Evolutionary conservation across 2,888 invertebrate genomes (phyloP), one percentile per base, ranked within the genome.

Genomic region (Vanessa cardui): DNA sequence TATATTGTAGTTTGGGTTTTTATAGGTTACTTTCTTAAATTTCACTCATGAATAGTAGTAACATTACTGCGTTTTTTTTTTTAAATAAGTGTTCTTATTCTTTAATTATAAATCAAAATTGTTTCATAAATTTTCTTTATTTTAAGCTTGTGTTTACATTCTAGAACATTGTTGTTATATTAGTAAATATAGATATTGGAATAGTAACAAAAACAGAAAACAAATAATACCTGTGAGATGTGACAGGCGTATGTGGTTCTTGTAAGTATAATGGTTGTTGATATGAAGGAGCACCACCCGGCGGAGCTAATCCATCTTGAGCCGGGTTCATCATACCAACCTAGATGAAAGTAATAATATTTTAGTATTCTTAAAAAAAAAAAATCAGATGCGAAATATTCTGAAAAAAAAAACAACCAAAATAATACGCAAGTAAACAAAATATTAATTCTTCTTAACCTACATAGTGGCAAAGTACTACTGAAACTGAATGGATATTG

Each of bases 241-340:
- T 92, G 60, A 92, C 92, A 64, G 92, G 92, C 15, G 92, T 89
- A 64, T 92, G 92, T 31, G 92, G 92, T 76, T 92, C 92, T 83
- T 94, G 94, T 74, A 96, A 89, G 81, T 96, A 96, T 33, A 96
- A 86, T 58, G 96, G 95, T 83, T 96, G 96, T 82, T 96, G 96
- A 84, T 96, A 96, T 0, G 93, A 93, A 9, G 93, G 93, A 15
- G 93, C 92, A 26, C 94, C 94, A 72, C 94, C 94, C 47, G 95
- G 94, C 64, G 94, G 93, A 74, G 93, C 92, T 74, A 94, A 81
- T 44, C 94, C 94, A 75, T 94, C 94, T 81, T 94, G 93, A 31
- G 94, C 94, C 62, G 94, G 94, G 78, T 94, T 94, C 90, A 94
- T 94, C 87, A 94, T 94, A 68, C 94, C 93, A 75, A 93, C 94